Percentiles rank a stretch among this genome's conserved stretches.
Conservation (phyloP, 2,888 invertebrate genomes). For the Uropetala carovei region DNA sequence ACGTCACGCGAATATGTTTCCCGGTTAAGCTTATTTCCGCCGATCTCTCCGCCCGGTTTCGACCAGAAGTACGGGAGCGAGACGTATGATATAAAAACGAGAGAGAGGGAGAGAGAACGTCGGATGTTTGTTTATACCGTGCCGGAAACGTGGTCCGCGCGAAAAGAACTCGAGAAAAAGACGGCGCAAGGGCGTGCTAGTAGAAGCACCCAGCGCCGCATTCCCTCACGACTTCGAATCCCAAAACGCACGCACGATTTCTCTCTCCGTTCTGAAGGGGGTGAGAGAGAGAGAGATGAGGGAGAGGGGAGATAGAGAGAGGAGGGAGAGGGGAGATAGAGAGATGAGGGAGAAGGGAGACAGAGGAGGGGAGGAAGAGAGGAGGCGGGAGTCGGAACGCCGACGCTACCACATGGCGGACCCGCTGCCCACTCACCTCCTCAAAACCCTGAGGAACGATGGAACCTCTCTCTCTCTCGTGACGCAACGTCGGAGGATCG, state of each 20-base stretch:
- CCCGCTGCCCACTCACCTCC: background rate
- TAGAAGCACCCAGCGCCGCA: background rate
- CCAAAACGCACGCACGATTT: slow-evolving; percentile 49
- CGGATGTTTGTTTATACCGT: no score
- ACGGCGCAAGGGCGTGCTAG: background rate
- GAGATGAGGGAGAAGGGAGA: no score
- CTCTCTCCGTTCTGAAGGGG: slow-evolving; percentile 68
- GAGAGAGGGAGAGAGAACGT: slow-evolving; percentile 29
- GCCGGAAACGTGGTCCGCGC: no score
- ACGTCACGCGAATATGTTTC: no score
- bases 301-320: slow-evolving; percentile 43
- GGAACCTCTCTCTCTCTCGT: slow-evolving; percentile 34
- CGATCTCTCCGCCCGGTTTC: background rate
- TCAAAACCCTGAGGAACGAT: background rate
- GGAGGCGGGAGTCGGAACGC: background rate
- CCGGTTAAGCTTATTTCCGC: no score
- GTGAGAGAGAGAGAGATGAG: slow-evolving; percentile 65
- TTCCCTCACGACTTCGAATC: slow-evolving; percentile 67
- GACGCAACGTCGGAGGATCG: slow-evolving; percentile 25
- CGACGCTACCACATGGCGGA: background rate
- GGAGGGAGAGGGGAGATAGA: slow-evolving; percentile 45
- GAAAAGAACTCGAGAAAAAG: no score
- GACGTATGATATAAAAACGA: background rate
- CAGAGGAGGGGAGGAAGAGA: slow-evolving; percentile 34
- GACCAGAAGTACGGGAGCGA: slow-evolving; percentile 48